A percentile compares a stretch with the other conserved stretches of the same genome.
Evolutionary conservation across 2,113 vertebrate genomes (phyloP).

Genomic region (Centrocercus urophasianus): DNA sequence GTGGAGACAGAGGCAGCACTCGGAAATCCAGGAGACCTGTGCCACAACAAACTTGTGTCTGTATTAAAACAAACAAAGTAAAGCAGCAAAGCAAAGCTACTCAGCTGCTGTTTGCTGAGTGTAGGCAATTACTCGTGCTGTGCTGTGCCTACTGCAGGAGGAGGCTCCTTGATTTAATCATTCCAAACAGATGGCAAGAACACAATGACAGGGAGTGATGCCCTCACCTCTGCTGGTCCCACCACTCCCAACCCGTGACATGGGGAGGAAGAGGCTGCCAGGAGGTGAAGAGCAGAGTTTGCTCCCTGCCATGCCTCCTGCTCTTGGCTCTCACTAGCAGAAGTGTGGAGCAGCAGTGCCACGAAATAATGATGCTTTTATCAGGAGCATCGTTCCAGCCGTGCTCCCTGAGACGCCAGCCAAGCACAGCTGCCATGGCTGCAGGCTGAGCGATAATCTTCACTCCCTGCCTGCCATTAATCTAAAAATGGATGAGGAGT

Average conservation of each 20-base stretch:
- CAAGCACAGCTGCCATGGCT: neutral
- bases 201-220: neutral
- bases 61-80: neutral
- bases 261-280: neutral
- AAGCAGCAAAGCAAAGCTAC: neutral
- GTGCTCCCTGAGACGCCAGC: accelerated
- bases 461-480: neutral
- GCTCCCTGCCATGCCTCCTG: neutral
- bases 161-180: slow-evolving; percentile 8
- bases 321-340: accelerated
- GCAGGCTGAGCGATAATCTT: neutral
- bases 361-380: neutral
- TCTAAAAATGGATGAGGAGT: neutral
- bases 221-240: neutral
- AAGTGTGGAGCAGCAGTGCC: neutral
- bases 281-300: neutral
- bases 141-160: slow-evolving; percentile 2
- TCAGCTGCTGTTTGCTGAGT: neutral
- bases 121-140: neutral
- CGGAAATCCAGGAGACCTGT: neutral
- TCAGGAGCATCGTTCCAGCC: neutral
- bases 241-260: accelerated
- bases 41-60: neutral
- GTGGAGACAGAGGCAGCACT: neutral
- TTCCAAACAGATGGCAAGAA: neutral